A percentile compares a stretch with the other conserved stretches of the same genome.
These are phyloP conservation scores for Holothuria scabra DNA, from an alignment of 53 echinoderm and acorn worm species.

Conservation along the genomic window DNA sequence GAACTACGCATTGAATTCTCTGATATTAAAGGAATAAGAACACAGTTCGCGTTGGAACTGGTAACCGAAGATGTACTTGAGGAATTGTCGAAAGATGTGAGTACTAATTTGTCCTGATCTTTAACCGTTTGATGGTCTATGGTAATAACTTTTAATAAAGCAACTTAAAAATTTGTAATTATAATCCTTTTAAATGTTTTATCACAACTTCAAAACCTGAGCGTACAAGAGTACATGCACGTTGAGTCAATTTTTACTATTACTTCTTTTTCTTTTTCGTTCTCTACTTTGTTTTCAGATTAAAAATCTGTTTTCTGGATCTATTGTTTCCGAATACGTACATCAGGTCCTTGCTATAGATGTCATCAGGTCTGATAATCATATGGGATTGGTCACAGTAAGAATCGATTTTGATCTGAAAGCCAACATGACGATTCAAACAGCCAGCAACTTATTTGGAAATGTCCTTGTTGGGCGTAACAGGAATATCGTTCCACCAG, in stretches of 20 bases:
- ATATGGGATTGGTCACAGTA: not conserved
- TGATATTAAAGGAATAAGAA: conserved; percentile 26
- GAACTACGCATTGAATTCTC: conserved; percentile 17
- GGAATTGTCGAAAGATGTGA: not conserved
- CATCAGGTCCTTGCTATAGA: not conserved
- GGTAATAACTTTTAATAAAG: too few relatives aligned
- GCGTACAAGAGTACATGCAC: too few relatives aligned
- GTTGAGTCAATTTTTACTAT: too few relatives aligned
- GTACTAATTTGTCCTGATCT: not conserved
- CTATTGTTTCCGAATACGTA: not conserved
- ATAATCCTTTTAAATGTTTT: too few relatives aligned
- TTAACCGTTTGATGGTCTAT: too few relatives aligned
- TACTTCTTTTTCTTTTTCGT: too few relatives aligned
- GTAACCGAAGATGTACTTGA: conserved; percentile 11
- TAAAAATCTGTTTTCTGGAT: not conserved
- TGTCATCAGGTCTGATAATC: not conserved
- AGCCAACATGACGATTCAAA: conserved; percentile 37
- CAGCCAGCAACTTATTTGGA: not conserved
- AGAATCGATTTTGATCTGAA: conserved; percentile 27
- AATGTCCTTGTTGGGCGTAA: not conserved
- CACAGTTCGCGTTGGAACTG: not conserved
- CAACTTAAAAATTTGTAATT: too few relatives aligned
- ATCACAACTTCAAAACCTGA: too few relatives aligned
- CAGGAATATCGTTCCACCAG: conserved; percentile 1
- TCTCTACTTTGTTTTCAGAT: not conserved